Percentiles rank a stretch among this genome's conserved stretches.
phyloP scores from a whole-genome alignment of 2,113 vertebrate genomes.

The Haemorhous mexicanus region DNA sequence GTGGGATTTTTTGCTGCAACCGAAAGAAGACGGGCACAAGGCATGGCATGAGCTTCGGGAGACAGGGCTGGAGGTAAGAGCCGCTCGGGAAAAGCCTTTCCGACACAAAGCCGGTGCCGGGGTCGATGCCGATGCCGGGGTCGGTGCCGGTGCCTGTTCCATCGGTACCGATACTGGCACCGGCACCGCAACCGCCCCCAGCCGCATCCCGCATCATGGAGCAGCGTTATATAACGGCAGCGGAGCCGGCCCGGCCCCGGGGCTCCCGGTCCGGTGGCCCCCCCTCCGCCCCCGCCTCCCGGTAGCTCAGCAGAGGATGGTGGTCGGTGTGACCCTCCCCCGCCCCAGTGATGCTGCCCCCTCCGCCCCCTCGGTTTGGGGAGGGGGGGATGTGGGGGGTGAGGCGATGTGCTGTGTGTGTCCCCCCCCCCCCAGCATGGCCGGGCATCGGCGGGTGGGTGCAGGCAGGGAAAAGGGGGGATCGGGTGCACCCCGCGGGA shows the following conservation, averaged over 20 bases:
- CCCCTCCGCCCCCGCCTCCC: neutral
- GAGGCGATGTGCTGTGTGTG: neutral
- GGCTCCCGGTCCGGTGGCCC: neutral
- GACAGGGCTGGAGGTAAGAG: slow-evolving; percentile 67
- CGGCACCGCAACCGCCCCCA: neutral
- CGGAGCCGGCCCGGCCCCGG: neutral
- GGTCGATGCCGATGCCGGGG: neutral
- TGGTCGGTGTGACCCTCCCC: neutral
- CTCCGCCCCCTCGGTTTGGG: neutral
- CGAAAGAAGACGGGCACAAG: neutral
- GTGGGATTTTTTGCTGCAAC: neutral
- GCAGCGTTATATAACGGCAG: slow-evolving; percentile 53
- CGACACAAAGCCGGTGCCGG: slow-evolving; percentile 18
- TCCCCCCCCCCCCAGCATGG: neutral
- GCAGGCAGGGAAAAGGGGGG: too few relatives aligned
- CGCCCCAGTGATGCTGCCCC: neutral
- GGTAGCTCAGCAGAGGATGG: neutral
- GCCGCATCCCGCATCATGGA: slow-evolving; percentile 6
- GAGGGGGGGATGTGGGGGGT: neutral
- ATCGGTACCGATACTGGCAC: neutral
- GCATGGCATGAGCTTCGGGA: slow-evolving; percentile 48
- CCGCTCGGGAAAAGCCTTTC: neutral
- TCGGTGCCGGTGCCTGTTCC: neutral
- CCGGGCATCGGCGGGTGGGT: neutral
- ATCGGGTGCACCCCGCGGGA: neutral